Percentiles rank a stretch among this genome's conserved stretches.
phyloP scores from a whole-genome alignment of 1,140 invertebrate genomes.

The Acyrthosiphon pisum region DNA sequence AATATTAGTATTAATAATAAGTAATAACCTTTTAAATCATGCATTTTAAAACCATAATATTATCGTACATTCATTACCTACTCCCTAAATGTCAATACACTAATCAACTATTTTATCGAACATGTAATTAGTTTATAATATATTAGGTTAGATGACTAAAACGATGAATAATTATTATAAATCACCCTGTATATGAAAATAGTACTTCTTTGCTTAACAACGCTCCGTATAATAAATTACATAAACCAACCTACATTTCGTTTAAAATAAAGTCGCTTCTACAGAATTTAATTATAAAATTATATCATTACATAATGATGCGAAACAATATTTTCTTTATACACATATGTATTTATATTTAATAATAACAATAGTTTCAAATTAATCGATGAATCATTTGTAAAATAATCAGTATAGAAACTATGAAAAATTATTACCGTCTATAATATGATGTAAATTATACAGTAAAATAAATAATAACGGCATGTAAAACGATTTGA shows the following conservation, averaged over 20 bases:
- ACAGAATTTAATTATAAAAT: conserved; percentile 20
- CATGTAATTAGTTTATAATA: not conserved
- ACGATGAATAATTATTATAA: not conserved
- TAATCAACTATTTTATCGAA: not conserved
- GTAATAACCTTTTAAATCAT: not conserved
- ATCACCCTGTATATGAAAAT: not conserved
- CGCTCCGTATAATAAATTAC: not conserved
- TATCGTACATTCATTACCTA: no score
- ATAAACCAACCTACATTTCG: not conserved
- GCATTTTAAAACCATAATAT: no score
- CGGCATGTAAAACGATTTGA: not conserved
- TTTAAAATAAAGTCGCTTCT: not conserved
- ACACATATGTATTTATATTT: not conserved
- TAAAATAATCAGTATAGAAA: conserved; percentile 1
- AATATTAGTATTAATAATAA: not conserved
- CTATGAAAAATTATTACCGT: not conserved
- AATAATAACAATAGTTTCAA: not conserved
- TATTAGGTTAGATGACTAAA: not conserved
- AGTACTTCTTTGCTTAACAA: no score
- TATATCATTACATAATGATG: not conserved
- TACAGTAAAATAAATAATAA: not conserved
- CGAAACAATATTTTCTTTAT: not conserved
- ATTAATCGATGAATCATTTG: conserved; percentile 13
- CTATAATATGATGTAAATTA: not conserved
- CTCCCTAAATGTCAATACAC: no score